These are phyloP conservation scores for Philereme vetulata DNA, from an alignment of 2,888 invertebrate species.

Conservation along the genomic window DNA sequence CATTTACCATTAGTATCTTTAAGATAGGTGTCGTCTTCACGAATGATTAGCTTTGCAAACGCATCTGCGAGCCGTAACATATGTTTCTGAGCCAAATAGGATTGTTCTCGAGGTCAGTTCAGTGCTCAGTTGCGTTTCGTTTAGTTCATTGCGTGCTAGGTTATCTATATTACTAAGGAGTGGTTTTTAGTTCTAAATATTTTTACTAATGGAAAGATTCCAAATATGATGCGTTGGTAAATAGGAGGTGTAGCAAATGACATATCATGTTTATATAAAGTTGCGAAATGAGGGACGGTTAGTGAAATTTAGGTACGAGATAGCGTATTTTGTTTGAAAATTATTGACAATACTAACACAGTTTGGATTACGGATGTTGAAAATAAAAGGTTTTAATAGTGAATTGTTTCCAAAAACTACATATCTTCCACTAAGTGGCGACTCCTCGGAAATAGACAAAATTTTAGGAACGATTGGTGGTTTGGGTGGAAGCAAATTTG, in stretches of 20 bases:
- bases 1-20: conserved; percentile 62
- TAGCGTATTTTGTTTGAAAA: conserved; percentile 63
- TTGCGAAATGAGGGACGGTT: conserved; percentile 62
- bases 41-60: conserved; percentile 36
- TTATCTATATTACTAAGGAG: conserved; percentile 71
- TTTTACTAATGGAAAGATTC: conserved; percentile 80
- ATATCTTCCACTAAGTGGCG: conserved; percentile 81
- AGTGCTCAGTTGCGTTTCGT: conserved; percentile 24
- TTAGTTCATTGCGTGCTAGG: conserved; percentile 62
- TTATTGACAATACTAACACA: conserved; percentile 74
- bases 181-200: conserved; percentile 75
- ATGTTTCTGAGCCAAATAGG: conserved; percentile 26
- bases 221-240: conserved; percentile 68
- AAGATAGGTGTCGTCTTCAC: conserved; percentile 52
- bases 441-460: conserved; percentile 60
- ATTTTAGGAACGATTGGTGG: conserved; percentile 44
- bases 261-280: conserved; percentile 72
- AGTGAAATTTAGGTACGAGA: conserved; percentile 63
- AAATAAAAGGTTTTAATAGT: conserved; percentile 77
- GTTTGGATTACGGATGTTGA: conserved; percentile 73
- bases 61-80: conserved; percentile 31
- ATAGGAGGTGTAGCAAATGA: conserved; percentile 75
- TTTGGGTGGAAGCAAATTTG: conserved; percentile 59
- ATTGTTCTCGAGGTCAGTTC: conserved; percentile 22
- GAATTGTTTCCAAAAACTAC: conserved; percentile 73